These are phyloP conservation scores for Pluvialis apricaria DNA, from an alignment of 2,113 vertebrate species.

Conservation along the genomic window DNA sequence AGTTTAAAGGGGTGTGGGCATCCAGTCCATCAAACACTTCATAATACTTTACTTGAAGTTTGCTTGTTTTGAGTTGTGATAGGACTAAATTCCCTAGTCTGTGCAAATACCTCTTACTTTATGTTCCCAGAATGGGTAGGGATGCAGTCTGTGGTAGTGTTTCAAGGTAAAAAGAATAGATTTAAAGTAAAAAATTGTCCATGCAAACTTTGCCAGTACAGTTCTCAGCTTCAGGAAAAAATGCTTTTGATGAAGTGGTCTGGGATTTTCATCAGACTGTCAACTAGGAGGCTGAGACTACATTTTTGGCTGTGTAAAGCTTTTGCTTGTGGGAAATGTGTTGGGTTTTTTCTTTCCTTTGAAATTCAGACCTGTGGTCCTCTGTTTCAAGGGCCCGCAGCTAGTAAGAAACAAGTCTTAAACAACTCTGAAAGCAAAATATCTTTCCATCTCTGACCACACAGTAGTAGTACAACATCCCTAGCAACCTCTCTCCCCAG, in stretches of 20 bases:
- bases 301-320: not conserved
- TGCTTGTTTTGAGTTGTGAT: not conserved
- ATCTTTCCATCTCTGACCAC: not conserved
- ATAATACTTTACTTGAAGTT: not conserved
- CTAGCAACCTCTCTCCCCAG: not conserved
- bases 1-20: not conserved
- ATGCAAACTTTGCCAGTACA: not conserved
- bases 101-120: not conserved
- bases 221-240: conserved; percentile 1
- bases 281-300: not conserved
- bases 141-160: not conserved
- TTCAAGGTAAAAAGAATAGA: not conserved
- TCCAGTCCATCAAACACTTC: not conserved
- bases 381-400: not conserved
- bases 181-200: not conserved
- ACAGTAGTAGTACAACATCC: not conserved
- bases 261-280: not conserved
- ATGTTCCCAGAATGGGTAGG: not conserved
- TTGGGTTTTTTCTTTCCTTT: not conserved
- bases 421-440: not conserved
- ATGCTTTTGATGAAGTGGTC: not conserved
- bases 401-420: not conserved
- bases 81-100: not conserved
- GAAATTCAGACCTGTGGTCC: conserved; percentile 1
- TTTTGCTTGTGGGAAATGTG: not conserved